Conservation (phyloP, 2,888 invertebrate genomes). For the Caenorhabditis auriculariae region DNA sequence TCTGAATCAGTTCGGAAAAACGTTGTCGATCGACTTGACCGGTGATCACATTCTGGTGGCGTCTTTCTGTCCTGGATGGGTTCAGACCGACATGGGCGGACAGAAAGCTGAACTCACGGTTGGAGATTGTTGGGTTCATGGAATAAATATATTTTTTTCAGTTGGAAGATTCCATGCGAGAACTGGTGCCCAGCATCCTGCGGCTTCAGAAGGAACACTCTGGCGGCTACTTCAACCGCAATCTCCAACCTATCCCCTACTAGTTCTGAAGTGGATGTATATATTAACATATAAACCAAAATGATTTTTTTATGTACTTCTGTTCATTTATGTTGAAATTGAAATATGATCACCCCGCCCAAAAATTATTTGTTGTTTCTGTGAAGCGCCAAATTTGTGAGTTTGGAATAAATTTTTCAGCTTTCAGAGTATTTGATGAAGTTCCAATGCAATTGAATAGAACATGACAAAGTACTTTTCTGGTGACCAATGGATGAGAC, state of each 20-base stretch:
- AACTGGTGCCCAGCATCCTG: constrained; percentile 10
- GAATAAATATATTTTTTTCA: neutral
- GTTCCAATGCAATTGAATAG: too few relatives aligned
- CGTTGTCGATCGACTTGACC: constrained; percentile 28
- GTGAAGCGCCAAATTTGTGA: too few relatives aligned
- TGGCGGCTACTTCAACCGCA: constrained; percentile 28
- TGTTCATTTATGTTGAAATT: too few relatives aligned
- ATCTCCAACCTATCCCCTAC: constrained; percentile 20
- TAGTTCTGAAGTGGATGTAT: too few relatives aligned
- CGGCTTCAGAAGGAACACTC: constrained; percentile 19
- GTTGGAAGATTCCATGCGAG: neutral
- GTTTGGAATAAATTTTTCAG: too few relatives aligned
- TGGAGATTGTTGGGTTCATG: neutral
- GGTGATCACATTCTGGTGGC: constrained; percentile 35
- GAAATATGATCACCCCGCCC: too few relatives aligned
- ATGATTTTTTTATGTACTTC: too few relatives aligned
- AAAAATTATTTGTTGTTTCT: too few relatives aligned
- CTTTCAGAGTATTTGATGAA: too few relatives aligned
- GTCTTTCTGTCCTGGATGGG: constrained; percentile 45
- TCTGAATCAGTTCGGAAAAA: constrained; percentile 44
- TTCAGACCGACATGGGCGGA: constrained; percentile 49
- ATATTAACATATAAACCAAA: too few relatives aligned
- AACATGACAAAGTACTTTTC: too few relatives aligned
- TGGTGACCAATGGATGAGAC: too few relatives aligned
- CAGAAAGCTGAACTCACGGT: constrained; percentile 20